These are phyloP conservation scores for Euzetes globulus DNA, from an alignment of 2,888 invertebrate species.

Conservation along the genomic window DNA sequence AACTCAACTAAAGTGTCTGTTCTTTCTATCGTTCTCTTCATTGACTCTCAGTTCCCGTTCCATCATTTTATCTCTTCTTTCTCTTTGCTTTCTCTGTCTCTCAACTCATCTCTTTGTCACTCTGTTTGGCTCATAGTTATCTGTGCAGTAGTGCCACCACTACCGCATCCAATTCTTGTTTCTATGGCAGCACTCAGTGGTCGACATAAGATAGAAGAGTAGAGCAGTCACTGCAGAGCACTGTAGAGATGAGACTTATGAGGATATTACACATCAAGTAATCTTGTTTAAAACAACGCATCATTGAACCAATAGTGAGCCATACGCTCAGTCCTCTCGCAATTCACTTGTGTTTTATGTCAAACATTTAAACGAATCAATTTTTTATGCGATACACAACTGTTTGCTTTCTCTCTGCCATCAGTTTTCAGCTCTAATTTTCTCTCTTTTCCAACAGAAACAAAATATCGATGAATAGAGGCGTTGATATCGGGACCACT, in stretches of 20 bases:
- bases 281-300: slow-evolving; percentile 18
- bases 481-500: background rate
- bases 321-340: slow-evolving; percentile 5
- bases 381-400: slow-evolving; percentile 21
- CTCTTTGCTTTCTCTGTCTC: slow-evolving; percentile 29
- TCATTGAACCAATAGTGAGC: slow-evolving; percentile 21
- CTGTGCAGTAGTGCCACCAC: background rate
- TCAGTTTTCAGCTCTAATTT: background rate
- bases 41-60: slow-evolving; percentile 20
- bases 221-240: background rate
- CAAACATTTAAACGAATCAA: slow-evolving; percentile 17
- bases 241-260: slow-evolving; percentile 19
- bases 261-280: slow-evolving; percentile 20
- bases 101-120: slow-evolving; percentile 30
- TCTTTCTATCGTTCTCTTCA: slow-evolving; percentile 27
- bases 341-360: slow-evolving; percentile 15
- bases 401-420: background rate
- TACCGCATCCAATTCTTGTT: background rate
- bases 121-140: background rate
- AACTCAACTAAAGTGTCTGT: slow-evolving; percentile 19
- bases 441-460: background rate
- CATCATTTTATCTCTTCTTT: slow-evolving; percentile 30
- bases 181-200: slow-evolving; percentile 24
- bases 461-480: background rate
- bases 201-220: background rate